A percentile compares a stretch with the other conserved stretches of the same genome.
These are phyloP conservation scores for Helicolenus hilgendorfi DNA, from an alignment of 2,797 vertebrate species.

Conservation along the genomic window DNA sequence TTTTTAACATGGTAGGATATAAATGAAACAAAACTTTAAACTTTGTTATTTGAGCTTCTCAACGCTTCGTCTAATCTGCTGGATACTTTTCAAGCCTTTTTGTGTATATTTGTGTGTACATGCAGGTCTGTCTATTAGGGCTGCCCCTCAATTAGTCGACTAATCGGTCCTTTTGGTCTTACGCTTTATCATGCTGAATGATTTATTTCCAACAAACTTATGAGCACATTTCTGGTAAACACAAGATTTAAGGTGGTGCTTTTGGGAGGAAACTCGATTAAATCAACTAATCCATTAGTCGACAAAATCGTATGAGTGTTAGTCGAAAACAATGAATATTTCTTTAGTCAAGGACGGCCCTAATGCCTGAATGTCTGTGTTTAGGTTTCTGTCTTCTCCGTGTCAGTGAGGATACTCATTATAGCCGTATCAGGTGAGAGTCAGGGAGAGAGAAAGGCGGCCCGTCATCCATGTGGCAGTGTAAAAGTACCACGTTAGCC, in stretches of 20 bases:
- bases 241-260: no score
- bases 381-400: conserved; percentile 10
- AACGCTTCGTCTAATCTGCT: neutral
- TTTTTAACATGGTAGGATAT: neutral
- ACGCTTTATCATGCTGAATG: no score
- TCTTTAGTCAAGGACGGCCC: neutral
- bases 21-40: neutral
- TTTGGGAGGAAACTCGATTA: no score
- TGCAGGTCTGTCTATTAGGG: neutral
- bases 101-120: neutral
- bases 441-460: conserved; percentile 29
- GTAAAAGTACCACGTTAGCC: conserved; percentile 72
- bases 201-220: no score
- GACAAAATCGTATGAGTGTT: no score
- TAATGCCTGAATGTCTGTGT: neutral
- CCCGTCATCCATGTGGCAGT: conserved; percentile 56
- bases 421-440: conserved; percentile 63
- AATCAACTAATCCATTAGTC: no score
- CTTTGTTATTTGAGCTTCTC: neutral
- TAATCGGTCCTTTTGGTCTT: no score
- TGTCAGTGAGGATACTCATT: conserved; percentile 26
- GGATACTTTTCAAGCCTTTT: neutral
- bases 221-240: no score
- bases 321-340: no score
- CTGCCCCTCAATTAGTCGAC: no score